Evolutionary conservation across 2,888 invertebrate genomes (phyloP).

Genomic region (Chrysolina oricalcia): DNA sequence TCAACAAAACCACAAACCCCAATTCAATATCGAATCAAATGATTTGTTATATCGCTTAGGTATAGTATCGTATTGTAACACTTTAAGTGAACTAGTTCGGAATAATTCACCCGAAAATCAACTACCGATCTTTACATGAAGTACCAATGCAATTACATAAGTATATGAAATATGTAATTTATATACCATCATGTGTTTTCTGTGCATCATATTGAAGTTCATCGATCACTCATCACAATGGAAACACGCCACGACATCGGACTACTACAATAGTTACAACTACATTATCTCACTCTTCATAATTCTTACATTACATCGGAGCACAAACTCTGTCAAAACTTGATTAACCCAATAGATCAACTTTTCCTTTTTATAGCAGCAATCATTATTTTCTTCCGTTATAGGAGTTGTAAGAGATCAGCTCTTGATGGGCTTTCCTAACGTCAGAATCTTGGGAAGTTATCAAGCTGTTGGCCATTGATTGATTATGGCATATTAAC

Average conservation of each 20-base stretch:
- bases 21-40: too few relatives aligned
- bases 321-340: slow-evolving; percentile 34
- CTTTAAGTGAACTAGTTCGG: too few relatives aligned
- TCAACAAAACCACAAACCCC: too few relatives aligned
- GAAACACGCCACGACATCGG: slow-evolving; percentile 5
- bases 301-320: slow-evolving; percentile 28
- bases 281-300: slow-evolving; percentile 9
- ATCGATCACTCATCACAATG: slow-evolving; percentile 1
- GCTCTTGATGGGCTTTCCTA: slow-evolving; percentile 45
- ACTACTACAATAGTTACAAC: slow-evolving; percentile 18
- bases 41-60: too few relatives aligned
- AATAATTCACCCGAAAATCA: too few relatives aligned
- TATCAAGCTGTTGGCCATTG: slow-evolving; percentile 61
- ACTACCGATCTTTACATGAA: too few relatives aligned
- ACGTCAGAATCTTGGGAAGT: slow-evolving; percentile 44
- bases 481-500: slow-evolving; percentile 59
- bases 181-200: background rate
- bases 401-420: slow-evolving; percentile 48
- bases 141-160: too few relatives aligned
- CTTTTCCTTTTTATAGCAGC: slow-evolving; percentile 44
- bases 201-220: background rate
- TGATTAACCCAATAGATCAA: slow-evolving; percentile 51
- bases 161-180: too few relatives aligned
- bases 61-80: too few relatives aligned
- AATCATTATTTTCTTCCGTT: slow-evolving; percentile 49